phyloP scores from a whole-genome alignment of 2,113 vertebrate species.

The Corydoras maculifer region DNA sequence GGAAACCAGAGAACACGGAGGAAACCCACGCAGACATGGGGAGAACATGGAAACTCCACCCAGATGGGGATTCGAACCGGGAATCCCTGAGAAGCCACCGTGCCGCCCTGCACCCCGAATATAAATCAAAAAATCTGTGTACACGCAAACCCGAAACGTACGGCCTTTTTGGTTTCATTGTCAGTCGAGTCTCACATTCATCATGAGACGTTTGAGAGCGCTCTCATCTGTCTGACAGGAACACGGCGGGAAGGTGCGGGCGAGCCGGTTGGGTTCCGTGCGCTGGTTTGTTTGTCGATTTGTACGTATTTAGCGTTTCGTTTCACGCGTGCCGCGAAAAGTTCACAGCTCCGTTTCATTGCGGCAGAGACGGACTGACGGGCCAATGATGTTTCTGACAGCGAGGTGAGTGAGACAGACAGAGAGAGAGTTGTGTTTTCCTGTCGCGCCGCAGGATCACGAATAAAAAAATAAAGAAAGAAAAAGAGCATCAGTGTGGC shows the following conservation, averaged over 20 bases:
- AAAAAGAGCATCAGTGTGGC: constrained; percentile 27
- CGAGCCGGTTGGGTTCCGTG: constrained; percentile 32
- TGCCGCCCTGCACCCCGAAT: too few relatives aligned
- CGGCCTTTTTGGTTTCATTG: too few relatives aligned
- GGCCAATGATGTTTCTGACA: constrained; percentile 41
- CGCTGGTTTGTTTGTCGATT: constrained; percentile 48
- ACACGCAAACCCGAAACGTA: too few relatives aligned
- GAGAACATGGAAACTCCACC: too few relatives aligned
- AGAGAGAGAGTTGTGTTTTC: constrained; percentile 18
- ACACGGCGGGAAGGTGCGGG: constrained; percentile 29
- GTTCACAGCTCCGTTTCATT: constrained; percentile 39
- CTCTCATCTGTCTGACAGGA: constrained; percentile 42
- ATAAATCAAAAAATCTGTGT: too few relatives aligned
- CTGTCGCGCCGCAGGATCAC: constrained; percentile 15
- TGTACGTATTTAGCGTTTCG: constrained; percentile 34
- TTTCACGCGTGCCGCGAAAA: constrained; percentile 31
- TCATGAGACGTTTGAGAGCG: constrained; percentile 29
- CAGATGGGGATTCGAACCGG: too few relatives aligned
- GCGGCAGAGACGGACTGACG: constrained; percentile 37
- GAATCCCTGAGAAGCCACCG: too few relatives aligned
- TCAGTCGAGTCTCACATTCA: constrained; percentile 33
- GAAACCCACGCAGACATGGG: too few relatives aligned
- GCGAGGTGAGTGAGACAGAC: not conserved
- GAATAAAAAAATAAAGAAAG: constrained; percentile 19
- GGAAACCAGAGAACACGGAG: too few relatives aligned